Evolutionary conservation across 2,888 invertebrate genomes (phyloP).

Genomic region (Apeira syringaria): DNA sequence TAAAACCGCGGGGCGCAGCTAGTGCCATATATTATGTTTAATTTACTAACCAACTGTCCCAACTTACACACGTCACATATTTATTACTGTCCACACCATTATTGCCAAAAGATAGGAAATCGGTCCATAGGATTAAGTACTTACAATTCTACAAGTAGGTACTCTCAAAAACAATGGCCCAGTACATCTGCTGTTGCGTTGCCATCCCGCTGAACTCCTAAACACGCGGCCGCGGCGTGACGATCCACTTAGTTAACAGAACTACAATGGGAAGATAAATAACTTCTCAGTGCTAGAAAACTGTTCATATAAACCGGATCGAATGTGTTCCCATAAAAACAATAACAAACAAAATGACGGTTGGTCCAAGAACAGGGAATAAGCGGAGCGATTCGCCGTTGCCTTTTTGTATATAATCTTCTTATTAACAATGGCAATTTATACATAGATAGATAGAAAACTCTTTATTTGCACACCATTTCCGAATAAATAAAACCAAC

Average conservation of each 20-base stretch:
- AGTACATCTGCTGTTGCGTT: constrained; percentile 3
- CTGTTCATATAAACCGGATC: constrained; percentile 25
- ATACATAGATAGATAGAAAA: no score
- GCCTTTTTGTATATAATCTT: no score
- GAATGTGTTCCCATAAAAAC: constrained; percentile 30
- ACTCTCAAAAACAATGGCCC: background rate
- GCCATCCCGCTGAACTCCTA: background rate
- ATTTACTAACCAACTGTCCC: no score
- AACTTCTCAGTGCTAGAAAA: constrained; percentile 20
- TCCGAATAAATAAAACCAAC: no score
- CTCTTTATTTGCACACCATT: no score
- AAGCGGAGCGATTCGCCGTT: constrained; percentile 9
- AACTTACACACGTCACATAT: no score
- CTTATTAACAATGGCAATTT: no score
- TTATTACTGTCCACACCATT: no score
- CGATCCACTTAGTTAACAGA: constrained; percentile 12
- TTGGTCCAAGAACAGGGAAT: background rate
- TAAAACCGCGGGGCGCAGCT: no score
- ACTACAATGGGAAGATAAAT: constrained; percentile 25
- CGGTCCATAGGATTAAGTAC: no score
- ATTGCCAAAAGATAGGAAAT: no score
- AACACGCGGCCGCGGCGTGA: constrained; percentile 1
- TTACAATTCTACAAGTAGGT: background rate
- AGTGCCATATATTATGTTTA: no score
- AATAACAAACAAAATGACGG: constrained; percentile 27